These are phyloP conservation scores for Hypotaenidia okinawae DNA, from an alignment of 2,797 vertebrate genomes.

Conservation along the genomic window DNA sequence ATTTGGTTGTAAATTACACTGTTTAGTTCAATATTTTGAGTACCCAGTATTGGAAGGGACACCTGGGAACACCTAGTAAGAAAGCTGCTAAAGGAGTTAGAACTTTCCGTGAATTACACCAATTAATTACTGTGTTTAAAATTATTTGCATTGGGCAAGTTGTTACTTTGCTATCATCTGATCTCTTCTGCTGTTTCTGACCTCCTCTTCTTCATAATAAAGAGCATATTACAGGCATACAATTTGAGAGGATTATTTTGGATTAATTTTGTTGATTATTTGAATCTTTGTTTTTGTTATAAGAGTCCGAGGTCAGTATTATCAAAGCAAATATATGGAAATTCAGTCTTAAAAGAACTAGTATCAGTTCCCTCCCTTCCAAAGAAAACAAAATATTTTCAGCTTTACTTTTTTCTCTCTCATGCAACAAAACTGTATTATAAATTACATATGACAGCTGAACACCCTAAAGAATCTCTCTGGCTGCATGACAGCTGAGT, in stretches of 20 bases:
- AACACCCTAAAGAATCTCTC: slow-evolving; percentile 2
- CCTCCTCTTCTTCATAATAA: slow-evolving; percentile 50
- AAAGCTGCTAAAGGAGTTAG: slow-evolving; percentile 36
- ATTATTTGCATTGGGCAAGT: slow-evolving; percentile 48
- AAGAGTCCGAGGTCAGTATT: neutral
- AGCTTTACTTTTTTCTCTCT: neutral
- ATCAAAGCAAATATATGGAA: neutral
- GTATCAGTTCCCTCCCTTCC: neutral
- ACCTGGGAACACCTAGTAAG: slow-evolving; percentile 25
- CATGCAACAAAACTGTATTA: neutral
- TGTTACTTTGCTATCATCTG: slow-evolving; percentile 46
- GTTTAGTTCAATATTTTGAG: slow-evolving; percentile 74
- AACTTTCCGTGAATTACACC: slow-evolving; percentile 27
- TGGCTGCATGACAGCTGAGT: slow-evolving; percentile 9
- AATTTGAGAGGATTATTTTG: neutral
- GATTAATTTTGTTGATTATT: neutral
- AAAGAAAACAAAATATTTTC: neutral
- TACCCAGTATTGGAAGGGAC: slow-evolving; percentile 40
- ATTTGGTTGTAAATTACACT: slow-evolving; percentile 72
- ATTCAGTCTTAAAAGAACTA: neutral
- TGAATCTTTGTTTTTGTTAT: neutral
- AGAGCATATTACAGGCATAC: neutral
- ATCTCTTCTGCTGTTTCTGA: slow-evolving; percentile 13
- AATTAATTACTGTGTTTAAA: slow-evolving; percentile 52
- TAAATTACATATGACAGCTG: slow-evolving; percentile 23